phyloP scores from a whole-genome alignment of 1,140 invertebrate species.

The Plutomurus gul region DNA sequence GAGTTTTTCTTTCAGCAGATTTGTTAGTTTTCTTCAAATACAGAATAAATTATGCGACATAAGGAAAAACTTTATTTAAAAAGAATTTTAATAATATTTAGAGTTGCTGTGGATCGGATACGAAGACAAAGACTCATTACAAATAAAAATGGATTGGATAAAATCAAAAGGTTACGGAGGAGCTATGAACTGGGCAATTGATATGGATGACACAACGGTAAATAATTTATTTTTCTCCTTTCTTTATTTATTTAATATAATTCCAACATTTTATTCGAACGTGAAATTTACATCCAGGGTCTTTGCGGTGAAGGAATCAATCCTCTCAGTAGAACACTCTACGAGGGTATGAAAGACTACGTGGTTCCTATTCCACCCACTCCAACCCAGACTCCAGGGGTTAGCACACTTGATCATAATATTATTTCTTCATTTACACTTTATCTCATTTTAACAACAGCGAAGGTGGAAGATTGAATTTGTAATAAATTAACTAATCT shows the following conservation, averaged over 20 bases:
- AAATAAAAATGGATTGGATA: constrained; percentile 86
- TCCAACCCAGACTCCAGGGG: not conserved
- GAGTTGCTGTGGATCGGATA: constrained; percentile 47
- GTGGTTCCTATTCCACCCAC: constrained; percentile 67
- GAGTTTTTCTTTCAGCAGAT: not conserved
- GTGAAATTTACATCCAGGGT: constrained; percentile 48
- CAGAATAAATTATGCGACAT: too few relatives aligned
- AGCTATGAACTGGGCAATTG: constrained; percentile 87
- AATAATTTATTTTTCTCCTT: constrained; percentile 71
- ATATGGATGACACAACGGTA: constrained; percentile 81
- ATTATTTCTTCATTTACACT: not conserved
- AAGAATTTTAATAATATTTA: not conserved
- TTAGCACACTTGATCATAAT: not conserved
- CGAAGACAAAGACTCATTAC: constrained; percentile 59
- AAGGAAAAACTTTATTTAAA: not conserved
- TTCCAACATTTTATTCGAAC: not conserved
- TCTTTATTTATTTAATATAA: constrained; percentile 63
- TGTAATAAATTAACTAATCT: not conserved
- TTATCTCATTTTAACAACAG: not conserved
- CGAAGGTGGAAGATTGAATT: too few relatives aligned
- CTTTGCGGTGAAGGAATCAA: not conserved
- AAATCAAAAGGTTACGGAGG: constrained; percentile 79
- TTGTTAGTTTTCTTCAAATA: too few relatives aligned
- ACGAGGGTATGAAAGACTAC: constrained; percentile 68
- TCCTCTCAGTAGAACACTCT: constrained; percentile 28